Conservation (phyloP, 2,888 invertebrate species). For the Mystacides longicornis region DNA sequence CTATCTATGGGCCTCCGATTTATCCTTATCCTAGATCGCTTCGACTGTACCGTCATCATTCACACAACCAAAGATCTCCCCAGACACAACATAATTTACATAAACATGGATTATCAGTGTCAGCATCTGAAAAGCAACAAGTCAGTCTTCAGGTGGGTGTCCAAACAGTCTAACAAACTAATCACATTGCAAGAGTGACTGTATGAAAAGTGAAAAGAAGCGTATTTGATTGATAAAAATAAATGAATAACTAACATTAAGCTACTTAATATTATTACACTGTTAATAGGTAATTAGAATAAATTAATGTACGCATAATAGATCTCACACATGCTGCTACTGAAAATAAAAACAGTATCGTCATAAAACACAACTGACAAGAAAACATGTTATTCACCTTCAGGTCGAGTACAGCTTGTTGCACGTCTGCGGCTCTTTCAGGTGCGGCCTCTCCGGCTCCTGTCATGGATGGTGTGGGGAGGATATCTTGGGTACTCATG, state of each 20-base stretch:
- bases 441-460: slow-evolving; percentile 15
- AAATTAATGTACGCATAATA: not conserved
- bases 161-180: no score
- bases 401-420: slow-evolving; percentile 12
- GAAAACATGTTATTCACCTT: slow-evolving; percentile 21
- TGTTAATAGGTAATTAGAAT: not conserved
- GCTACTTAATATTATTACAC: slow-evolving; percentile 28
- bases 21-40: not conserved
- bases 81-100: not conserved
- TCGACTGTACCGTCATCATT: not conserved
- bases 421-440: slow-evolving; percentile 11
- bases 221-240: no score
- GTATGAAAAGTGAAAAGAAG: no score
- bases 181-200: no score
- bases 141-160: no score
- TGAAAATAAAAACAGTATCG: slow-evolving; percentile 3
- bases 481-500: slow-evolving; percentile 16
- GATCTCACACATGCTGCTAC: slow-evolving; percentile 14
- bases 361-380: slow-evolving; percentile 5
- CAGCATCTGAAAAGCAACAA: not conserved
- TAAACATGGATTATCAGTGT: not conserved
- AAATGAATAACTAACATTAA: not conserved
- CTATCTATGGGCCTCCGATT: not conserved
- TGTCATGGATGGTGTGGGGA: slow-evolving; percentile 22
- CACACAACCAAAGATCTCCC: not conserved